Base-by-base conservation (phyloP, 92 coral and sea anemone species). In the Phymanthus crucifer region DNA sequence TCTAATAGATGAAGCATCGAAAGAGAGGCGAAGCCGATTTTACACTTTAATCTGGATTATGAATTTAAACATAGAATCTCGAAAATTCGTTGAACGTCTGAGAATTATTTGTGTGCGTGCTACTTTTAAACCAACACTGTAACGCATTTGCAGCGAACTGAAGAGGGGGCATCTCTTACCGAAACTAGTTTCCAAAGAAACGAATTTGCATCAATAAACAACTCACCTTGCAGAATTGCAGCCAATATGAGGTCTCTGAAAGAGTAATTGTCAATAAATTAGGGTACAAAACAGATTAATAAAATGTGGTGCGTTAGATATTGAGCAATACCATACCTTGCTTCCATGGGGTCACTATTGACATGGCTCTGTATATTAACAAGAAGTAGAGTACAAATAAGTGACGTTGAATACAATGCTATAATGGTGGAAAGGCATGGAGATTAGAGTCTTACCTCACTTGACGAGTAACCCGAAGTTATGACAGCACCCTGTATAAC, bases 201-300 rank as follows among this genome's bases (percentile, higher is more conserved):
- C 0, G 27, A 54, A 24, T 54, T 21, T 54, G 27, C 11, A 31
- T n/a, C 27, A 57, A 5, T 66, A 35, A n/a, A 1, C 12, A n/a
- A 58, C 87, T 77, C 33, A 93, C 97, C 97, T 87, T 96, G 96
- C 8, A 96, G 89, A 54, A 96, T 93, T 46, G 99, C 94, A 2
- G 93, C 94, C 35, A 96, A 81, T 56, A 96, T 92, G 31, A 96
- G 87, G 72, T 93, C 95, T 87, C 99, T 95, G 77, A 1, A 21
- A 69, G 47, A 68, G 33, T 1, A 21, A 70, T 26, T 6, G 27
- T 17, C 26, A 6, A 61, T 10, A 61, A 24, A 8, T 23, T 0
- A 61, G 40, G 27, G 9, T 16, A 71, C 31, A 32, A 78, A 43
- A n/a, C n/a, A n/a, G n/a, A n/a, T n/a, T n/a, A n/a, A n/a, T n/a